Percentiles rank a stretch among this genome's conserved stretches.
phyloP scores from a whole-genome alignment of 2,888 invertebrate species.

The Ernsta delagoae region DNA sequence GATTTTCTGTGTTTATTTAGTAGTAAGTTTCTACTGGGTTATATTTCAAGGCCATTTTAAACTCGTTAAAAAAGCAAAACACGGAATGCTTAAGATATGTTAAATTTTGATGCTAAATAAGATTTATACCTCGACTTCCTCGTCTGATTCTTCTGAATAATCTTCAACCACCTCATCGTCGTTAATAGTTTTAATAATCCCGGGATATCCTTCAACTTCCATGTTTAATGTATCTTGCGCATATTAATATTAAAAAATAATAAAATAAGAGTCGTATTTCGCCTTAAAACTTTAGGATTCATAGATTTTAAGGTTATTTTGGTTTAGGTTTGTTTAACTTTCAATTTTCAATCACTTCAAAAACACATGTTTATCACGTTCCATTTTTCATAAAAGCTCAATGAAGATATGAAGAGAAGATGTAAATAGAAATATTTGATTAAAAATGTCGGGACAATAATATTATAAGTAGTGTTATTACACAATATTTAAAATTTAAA shows the following conservation, averaged over 20 bases:
- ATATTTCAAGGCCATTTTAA: background rate
- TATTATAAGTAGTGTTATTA: no score
- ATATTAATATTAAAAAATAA: background rate
- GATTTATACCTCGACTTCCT: slow-evolving; percentile 88
- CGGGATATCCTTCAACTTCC: slow-evolving; percentile 69
- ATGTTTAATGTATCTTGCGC: slow-evolving; percentile 4
- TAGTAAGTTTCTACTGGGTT: no score
- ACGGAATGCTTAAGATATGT: no score
- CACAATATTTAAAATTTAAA: no score
- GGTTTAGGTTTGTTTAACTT: no score
- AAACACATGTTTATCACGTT: no score
- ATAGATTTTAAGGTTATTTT: background rate
- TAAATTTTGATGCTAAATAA: background rate
- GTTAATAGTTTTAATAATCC: slow-evolving; percentile 92
- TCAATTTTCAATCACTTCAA: no score
- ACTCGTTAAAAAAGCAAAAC: background rate
- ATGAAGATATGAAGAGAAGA: no score
- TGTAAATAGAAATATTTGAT: no score
- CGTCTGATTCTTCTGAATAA: slow-evolving; percentile 92
- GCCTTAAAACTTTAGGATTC: background rate
- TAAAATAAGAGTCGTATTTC: background rate
- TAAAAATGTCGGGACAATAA: no score
- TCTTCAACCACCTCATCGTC: slow-evolving; percentile 93
- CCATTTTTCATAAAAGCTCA: no score
- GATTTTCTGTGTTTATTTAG: no score